Evolutionary conservation across 2,888 invertebrate species (phyloP).

Genomic region (Ernsta delagoae): DNA sequence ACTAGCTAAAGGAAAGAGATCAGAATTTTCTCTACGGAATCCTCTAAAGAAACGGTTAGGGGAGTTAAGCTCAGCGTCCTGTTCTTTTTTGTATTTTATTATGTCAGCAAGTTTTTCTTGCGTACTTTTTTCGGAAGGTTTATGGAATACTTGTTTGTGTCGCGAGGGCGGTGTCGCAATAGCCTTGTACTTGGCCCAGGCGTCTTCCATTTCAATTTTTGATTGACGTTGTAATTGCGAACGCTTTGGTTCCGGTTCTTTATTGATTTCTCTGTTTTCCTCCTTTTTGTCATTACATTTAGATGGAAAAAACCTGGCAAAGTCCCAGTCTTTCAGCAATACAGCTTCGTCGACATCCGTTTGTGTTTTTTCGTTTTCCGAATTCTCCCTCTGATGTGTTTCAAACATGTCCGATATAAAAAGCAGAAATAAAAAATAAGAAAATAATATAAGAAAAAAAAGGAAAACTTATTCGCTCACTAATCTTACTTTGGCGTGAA

Average conservation of each 20-base stretch:
- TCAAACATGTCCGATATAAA: constrained; percentile 75
- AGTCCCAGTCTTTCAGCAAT: constrained; percentile 94
- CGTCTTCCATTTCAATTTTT: constrained; percentile 77
- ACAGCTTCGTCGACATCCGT: constrained; percentile 91
- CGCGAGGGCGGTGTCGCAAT: constrained; percentile 73
- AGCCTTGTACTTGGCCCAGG: constrained; percentile 74
- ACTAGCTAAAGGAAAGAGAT: constrained; percentile 91
- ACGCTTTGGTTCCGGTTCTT: constrained; percentile 71
- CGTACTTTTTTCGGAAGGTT: constrained; percentile 67
- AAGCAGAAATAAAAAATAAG: constrained; percentile 70
- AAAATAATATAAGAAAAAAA: constrained; percentile 42
- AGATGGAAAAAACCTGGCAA: constrained; percentile 92
- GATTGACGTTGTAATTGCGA: constrained; percentile 75
- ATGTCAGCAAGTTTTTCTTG: constrained; percentile 79
- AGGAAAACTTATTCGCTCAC: constrained; percentile 61
- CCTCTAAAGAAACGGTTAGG: constrained; percentile 90
- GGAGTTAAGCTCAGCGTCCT: constrained; percentile 89
- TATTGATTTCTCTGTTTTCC: constrained; percentile 65
- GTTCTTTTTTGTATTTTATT: constrained; percentile 87
- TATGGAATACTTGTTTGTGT: constrained; percentile 69
- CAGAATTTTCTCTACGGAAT: constrained; percentile 93
- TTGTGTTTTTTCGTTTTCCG: constrained; percentile 69
- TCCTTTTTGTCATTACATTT: constrained; percentile 66
- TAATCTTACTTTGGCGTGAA: constrained; percentile 82
- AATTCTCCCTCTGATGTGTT: constrained; percentile 75